phyloP scores from a whole-genome alignment of 2,888 invertebrate species.

The Anoplius nigerrimus region DNA sequence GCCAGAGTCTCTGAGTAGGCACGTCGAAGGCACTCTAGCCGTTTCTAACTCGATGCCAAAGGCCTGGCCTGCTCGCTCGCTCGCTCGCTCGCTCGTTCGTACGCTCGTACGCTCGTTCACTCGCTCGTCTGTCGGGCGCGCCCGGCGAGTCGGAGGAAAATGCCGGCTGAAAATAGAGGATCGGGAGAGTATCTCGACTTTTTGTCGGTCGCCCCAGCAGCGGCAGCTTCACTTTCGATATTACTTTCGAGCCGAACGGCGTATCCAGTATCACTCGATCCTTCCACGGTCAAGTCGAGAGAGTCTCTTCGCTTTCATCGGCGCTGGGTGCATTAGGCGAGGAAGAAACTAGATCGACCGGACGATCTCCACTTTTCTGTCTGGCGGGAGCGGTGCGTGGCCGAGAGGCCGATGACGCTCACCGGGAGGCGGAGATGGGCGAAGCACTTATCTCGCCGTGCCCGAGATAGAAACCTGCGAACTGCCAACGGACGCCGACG shows the following conservation, averaged over 20 bases:
- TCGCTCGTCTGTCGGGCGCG: conserved; percentile 30
- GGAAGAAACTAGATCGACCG: conserved; percentile 66
- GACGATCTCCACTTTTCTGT: conserved; percentile 44
- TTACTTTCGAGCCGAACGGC: conserved; percentile 71
- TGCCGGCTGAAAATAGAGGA: conserved; percentile 44
- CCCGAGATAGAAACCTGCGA: too few species aligned
- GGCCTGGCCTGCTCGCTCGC: too few species aligned
- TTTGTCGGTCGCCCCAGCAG: conserved; percentile 43
- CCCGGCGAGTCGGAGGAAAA: too few species aligned
- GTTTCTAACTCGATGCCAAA: too few species aligned
- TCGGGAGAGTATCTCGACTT: conserved; percentile 42
- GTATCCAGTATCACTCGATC: conserved; percentile 61
- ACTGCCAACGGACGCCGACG: too few species aligned
- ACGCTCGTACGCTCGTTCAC: conserved; percentile 1
- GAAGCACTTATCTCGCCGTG: too few species aligned
- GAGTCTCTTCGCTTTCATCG: conserved; percentile 73
- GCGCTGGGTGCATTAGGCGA: conserved; percentile 38
- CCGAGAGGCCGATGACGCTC: too few species aligned
- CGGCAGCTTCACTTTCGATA: conserved; percentile 72
- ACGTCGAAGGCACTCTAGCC: not conserved
- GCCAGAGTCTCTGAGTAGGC: not conserved
- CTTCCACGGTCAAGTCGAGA: conserved; percentile 62
- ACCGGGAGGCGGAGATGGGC: too few species aligned
- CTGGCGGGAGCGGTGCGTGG: not conserved
- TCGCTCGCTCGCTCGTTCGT: too few species aligned